A percentile compares a stretch with the other conserved stretches of the same genome.
Conservation (phyloP, 92 coral and sea anemone species). For the Desmophyllum pertusum region DNA sequence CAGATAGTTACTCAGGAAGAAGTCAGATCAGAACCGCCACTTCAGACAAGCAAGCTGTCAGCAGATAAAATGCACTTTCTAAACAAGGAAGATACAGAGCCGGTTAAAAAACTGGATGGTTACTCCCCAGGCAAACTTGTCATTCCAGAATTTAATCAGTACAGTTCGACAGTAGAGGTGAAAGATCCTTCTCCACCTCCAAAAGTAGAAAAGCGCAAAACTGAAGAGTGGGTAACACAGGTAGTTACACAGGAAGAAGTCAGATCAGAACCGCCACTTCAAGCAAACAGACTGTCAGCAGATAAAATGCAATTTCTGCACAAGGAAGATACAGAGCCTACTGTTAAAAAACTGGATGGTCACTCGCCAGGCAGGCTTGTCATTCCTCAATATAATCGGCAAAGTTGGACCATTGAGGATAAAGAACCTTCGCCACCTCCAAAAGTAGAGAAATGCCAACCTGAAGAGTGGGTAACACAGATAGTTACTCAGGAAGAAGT, state of each 20-base stretch:
- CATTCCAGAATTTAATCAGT: not conserved
- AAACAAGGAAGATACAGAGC: not conserved
- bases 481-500: not conserved
- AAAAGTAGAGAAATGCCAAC: not conserved
- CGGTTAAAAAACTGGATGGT: not conserved
- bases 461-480: slow-evolving; percentile 9
- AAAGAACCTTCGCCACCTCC: not conserved
- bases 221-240: slow-evolving; percentile 20
- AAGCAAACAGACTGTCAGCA: not conserved
- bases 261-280: slow-evolving; percentile 10
- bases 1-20: not conserved
- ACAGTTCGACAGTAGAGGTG: not conserved
- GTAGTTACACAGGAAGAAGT: not conserved
- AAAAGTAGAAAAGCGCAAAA: not conserved
- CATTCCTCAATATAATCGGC: not conserved
- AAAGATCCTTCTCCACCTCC: not conserved
- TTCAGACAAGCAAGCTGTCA: not conserved
- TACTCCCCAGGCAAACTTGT: not conserved
- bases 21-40: not conserved
- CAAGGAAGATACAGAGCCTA: not conserved
- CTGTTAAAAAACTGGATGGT: not conserved
- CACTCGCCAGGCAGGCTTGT: not conserved
- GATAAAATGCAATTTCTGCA: slow-evolving; percentile 1
- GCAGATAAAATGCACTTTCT: not conserved
- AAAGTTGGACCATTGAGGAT: not conserved